These are phyloP conservation scores for Pelecanoides urinatrix DNA, from an alignment of 2,113 vertebrate genomes.

Conservation along the genomic window DNA sequence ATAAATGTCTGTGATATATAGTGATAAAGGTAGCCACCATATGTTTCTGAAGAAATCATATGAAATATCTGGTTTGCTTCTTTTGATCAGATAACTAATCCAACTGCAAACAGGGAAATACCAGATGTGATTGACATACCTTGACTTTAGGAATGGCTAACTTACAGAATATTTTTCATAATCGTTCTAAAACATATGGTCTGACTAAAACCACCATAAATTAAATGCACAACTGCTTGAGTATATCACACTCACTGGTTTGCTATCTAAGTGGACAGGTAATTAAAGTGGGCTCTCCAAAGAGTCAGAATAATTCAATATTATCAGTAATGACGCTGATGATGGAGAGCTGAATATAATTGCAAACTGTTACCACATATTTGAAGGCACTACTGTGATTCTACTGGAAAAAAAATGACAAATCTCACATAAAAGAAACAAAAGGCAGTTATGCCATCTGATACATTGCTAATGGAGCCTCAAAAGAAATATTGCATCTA, in stretches of 20 bases:
- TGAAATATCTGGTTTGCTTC: neutral
- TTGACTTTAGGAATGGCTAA: neutral
- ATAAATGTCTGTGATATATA: neutral
- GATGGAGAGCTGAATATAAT: neutral
- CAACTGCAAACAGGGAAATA: neutral
- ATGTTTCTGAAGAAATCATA: neutral
- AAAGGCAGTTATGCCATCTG: neutral
- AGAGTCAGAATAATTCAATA: neutral
- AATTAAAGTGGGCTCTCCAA: neutral
- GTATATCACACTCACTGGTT: neutral
- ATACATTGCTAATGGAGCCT: neutral
- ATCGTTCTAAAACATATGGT: neutral
- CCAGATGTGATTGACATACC: neutral
- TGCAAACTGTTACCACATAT: neutral
- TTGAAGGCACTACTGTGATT: neutral
- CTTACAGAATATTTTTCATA: neutral
- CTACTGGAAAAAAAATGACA: neutral
- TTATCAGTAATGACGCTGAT: neutral
- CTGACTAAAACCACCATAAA: neutral
- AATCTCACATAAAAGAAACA: neutral
- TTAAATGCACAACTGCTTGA: neutral
- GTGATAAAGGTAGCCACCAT: neutral
- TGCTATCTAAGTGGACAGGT: neutral
- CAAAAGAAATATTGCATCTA: neutral
- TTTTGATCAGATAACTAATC: neutral